Percentiles rank a stretch among this genome's conserved stretches.
These are phyloP conservation scores for Heterotilapia buettikoferi DNA, from an alignment of 2,113 vertebrate species.

Conservation along the genomic window DNA sequence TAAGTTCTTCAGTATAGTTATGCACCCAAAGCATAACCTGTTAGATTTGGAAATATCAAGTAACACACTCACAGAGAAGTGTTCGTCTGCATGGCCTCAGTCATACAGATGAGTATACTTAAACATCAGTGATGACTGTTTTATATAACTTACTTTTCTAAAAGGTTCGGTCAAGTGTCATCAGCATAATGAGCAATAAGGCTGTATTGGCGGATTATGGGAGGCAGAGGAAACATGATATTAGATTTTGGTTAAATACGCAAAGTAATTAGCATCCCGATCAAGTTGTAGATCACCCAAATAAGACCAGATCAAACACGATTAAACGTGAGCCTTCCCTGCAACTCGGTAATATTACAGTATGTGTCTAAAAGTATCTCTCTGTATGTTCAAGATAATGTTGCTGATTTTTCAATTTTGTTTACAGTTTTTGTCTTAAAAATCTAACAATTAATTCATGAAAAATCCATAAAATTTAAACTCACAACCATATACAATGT, in stretches of 20 bases:
- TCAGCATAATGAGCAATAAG: neutral
- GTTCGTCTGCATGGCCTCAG: neutral
- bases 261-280: neutral
- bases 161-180: neutral
- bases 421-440: neutral
- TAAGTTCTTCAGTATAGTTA: neutral
- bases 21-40: neutral
- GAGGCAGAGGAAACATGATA: neutral
- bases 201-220: neutral
- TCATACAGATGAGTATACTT: neutral
- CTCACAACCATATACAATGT: neutral
- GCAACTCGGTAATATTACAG: neutral
- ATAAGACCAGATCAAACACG: neutral
- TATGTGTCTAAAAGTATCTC: neutral
- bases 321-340: neutral
- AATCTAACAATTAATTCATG: neutral
- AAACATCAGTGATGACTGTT: neutral
- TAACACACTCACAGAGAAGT: rapidly evolving
- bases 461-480: neutral
- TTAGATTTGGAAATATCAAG: neutral
- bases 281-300: neutral
- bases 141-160: neutral
- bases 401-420: neutral
- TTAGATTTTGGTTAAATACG: rapidly evolving
- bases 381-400: neutral